Conservation (phyloP, 2,888 invertebrate genomes). For the Ellobium chinense region DNA sequence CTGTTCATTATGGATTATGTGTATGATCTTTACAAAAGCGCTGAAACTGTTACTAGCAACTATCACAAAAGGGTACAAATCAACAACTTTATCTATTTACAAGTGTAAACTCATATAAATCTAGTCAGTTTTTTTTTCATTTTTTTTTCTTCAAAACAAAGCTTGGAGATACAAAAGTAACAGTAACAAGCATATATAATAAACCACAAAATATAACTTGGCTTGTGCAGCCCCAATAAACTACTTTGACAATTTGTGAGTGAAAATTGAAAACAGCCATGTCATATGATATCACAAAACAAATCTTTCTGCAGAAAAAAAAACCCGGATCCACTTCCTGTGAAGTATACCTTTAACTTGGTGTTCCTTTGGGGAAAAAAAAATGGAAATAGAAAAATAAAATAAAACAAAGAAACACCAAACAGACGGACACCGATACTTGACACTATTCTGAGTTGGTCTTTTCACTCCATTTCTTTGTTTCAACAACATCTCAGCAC, state of each 20-base stretch:
- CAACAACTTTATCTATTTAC: neutral
- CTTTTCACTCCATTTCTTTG: neutral
- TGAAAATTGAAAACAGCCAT: slow-evolving; percentile 34
- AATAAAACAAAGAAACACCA: neutral
- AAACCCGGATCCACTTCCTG: neutral
- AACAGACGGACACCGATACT: neutral
- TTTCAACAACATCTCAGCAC: neutral
- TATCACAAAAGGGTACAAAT: slow-evolving; percentile 7
- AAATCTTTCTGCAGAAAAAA: neutral
- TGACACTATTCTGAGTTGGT: slow-evolving; percentile 22
- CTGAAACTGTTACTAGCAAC: neutral
- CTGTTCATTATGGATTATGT: neutral
- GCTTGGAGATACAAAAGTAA: neutral
- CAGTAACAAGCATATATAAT: slow-evolving; percentile 2
- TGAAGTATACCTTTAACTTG: slow-evolving; percentile 1
- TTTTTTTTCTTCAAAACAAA: neutral
- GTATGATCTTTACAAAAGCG: neutral
- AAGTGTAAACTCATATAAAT: slow-evolving; percentile 29
- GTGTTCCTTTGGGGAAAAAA: slow-evolving; percentile 16
- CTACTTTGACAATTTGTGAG: slow-evolving; percentile 14
- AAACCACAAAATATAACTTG: slow-evolving; percentile 7
- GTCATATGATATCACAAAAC: slow-evolving; percentile 43
- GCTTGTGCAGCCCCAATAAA: neutral
- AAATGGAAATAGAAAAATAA: neutral
- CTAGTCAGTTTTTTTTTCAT: neutral